Conservation (phyloP, 1,140 invertebrate genomes). For the Bombus terrestris region DNA sequence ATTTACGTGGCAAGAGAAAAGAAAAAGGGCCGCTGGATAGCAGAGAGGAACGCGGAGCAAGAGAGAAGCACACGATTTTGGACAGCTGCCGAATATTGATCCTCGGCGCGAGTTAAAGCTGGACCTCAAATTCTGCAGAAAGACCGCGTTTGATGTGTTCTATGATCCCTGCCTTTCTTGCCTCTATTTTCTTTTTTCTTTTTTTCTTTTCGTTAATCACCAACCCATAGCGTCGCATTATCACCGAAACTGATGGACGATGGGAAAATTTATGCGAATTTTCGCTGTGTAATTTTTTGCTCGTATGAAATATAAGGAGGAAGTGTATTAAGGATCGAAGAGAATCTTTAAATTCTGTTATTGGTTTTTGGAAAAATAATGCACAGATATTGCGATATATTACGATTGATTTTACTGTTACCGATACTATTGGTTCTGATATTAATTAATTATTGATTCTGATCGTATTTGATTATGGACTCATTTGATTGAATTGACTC, state of each 20-base stretch:
- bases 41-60: slow-evolving; percentile 14
- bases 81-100: slow-evolving; percentile 78
- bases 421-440: background rate
- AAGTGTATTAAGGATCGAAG: too few species aligned
- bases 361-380: background rate
- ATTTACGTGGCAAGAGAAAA: slow-evolving; percentile 33
- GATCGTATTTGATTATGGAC: background rate
- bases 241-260: background rate
- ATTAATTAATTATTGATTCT: background rate
- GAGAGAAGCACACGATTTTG: slow-evolving; percentile 68
- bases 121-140: slow-evolving; percentile 55
- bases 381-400: background rate
- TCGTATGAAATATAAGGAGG: too few species aligned
- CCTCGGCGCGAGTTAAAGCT: slow-evolving; percentile 69
- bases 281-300: background rate
- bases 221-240: background rate
- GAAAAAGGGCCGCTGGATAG: background rate
- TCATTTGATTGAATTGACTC: background rate
- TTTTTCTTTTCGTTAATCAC: background rate
- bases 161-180: background rate
- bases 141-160: slow-evolving; percentile 16
- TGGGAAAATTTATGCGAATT: background rate
- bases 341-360: too few species aligned
- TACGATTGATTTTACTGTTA: background rate
- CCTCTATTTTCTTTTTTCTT: too few species aligned